Conservation (phyloP, 1,140 invertebrate genomes). For the Frieseomelitta varia region DNA sequence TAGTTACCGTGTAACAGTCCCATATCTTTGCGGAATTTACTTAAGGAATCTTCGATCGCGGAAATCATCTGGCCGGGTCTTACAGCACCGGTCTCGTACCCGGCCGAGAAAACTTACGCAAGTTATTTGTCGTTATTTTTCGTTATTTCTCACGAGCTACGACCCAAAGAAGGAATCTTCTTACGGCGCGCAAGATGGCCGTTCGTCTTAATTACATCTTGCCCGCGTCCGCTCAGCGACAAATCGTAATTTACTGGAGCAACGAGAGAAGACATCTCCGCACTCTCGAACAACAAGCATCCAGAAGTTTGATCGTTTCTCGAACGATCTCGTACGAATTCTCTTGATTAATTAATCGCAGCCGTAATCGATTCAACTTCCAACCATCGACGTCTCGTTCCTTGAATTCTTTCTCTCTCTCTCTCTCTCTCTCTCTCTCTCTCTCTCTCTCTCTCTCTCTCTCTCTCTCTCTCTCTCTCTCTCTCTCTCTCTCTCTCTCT, state of each 20-base stretch:
- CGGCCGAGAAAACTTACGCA: neutral
- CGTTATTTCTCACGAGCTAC: neutral
- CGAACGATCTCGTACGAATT: slow-evolving; percentile 6
- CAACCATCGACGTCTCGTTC: neutral
- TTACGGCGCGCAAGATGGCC: neutral
- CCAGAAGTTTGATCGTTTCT: slow-evolving; percentile 10
- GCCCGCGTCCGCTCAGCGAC: neutral
- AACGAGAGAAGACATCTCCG: no score
- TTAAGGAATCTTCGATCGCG: neutral
- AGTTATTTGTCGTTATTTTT: neutral
- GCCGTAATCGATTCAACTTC: slow-evolving; percentile 13
- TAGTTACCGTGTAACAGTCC: neutral
- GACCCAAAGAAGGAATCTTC: neutral
- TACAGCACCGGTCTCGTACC: neutral
- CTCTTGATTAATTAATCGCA: slow-evolving; percentile 35
- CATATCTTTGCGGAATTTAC: neutral
- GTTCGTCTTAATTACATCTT: slow-evolving; percentile 11
- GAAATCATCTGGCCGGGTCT: neutral
- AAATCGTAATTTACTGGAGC: slow-evolving; percentile 21
- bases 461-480: neutral
- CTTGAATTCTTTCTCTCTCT: neutral
- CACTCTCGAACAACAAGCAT: slow-evolving; percentile 8
- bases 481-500: neutral
- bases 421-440: neutral
- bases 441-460: neutral